A percentile compares a stretch with the other conserved stretches of the same genome.
These are phyloP conservation scores for Hyla sarda DNA, from an alignment of 2,113 vertebrate species.

Conservation along the genomic window DNA sequence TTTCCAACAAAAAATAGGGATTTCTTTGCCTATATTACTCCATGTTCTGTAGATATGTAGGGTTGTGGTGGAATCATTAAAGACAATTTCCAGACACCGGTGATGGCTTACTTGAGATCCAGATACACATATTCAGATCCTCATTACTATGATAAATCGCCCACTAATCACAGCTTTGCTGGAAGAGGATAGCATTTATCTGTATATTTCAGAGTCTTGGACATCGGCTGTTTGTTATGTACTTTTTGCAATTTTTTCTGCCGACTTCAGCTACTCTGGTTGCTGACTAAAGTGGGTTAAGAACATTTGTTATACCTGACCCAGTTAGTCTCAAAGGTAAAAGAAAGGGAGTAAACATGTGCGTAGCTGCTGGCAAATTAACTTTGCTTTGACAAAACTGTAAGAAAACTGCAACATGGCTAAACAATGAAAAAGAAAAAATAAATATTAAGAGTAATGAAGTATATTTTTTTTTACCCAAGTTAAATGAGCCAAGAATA, in stretches of 20 bases:
- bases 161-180: slow-evolving; percentile 31
- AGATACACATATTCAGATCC: slow-evolving; percentile 20
- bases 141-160: slow-evolving; percentile 41
- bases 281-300: slow-evolving; percentile 58
- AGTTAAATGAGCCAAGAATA: slow-evolving; percentile 29
- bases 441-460: slow-evolving; percentile 37
- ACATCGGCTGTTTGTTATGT: slow-evolving; percentile 48
- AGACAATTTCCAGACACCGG: neutral
- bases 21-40: neutral
- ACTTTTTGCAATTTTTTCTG: slow-evolving; percentile 52
- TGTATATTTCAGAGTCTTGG: slow-evolving; percentile 30
- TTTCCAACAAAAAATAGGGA: neutral
- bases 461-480: slow-evolving; percentile 3
- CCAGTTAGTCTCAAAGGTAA: slow-evolving; percentile 58
- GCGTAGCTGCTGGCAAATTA: slow-evolving; percentile 54
- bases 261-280: slow-evolving; percentile 52
- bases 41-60: neutral
- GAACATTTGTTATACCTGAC: slow-evolving; percentile 61
- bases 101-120: neutral
- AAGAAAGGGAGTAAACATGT: slow-evolving; percentile 54
- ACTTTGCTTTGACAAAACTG: slow-evolving; percentile 45
- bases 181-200: slow-evolving; percentile 40
- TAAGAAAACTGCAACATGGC: slow-evolving; percentile 23
- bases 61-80: neutral
- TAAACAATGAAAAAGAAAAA: slow-evolving; percentile 27